Conservation (phyloP, 2,888 invertebrate species). For the Tipula helvola region DNA sequence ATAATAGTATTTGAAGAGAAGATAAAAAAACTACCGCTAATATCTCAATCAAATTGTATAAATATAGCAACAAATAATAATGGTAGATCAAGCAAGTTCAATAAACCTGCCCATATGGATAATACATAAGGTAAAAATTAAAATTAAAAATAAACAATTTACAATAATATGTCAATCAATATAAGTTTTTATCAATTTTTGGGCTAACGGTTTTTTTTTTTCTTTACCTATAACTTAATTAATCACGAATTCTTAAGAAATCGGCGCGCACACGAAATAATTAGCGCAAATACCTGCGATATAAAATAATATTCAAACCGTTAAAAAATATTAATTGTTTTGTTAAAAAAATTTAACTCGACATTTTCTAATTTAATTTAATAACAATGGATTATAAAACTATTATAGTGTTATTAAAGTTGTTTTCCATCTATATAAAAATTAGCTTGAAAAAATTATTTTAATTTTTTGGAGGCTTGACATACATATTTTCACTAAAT, state of each 20-base stretch:
- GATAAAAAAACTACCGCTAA: not conserved
- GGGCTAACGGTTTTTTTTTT: not conserved
- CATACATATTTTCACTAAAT: not conserved
- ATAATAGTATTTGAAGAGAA: not conserved
- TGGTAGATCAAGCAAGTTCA: not conserved
- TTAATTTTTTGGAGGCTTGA: not conserved
- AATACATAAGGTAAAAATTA: not conserved
- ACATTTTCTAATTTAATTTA: not conserved
- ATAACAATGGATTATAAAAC: constrained; percentile 6
- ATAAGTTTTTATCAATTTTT: not conserved
- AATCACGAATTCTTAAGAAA: not conserved
- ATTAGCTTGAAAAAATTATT: not conserved
- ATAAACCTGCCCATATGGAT: not conserved
- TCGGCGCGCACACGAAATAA: not conserved
- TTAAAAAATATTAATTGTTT: not conserved
- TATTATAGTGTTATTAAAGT: not conserved
- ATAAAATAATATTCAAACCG: not conserved
- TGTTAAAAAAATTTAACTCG: not conserved
- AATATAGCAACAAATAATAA: not conserved
- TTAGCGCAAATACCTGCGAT: not conserved
- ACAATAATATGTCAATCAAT: not conserved
- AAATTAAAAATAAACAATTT: not conserved
- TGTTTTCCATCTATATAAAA: not conserved
- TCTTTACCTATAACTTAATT: not conserved
- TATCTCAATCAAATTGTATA: not conserved